Conservation (phyloP, 1,140 invertebrate genomes). For the Zaprionus ghesquierei region DNA sequence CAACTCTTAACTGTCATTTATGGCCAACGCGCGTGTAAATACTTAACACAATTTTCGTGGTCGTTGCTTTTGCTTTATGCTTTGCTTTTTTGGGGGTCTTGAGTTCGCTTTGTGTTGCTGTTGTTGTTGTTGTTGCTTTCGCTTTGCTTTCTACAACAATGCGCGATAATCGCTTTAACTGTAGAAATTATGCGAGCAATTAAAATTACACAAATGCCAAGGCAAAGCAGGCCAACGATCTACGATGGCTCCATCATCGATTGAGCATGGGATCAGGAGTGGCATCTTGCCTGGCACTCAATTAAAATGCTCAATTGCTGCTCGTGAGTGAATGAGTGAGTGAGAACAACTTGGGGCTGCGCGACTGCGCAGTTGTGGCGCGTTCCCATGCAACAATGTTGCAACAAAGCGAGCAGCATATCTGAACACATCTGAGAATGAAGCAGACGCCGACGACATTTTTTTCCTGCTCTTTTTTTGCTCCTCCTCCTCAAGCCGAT, state of each 20-base stretch:
- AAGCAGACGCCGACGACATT: slow-evolving; percentile 54
- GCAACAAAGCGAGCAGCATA: slow-evolving; percentile 51
- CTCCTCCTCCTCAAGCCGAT: slow-evolving; percentile 5
- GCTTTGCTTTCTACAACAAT: slow-evolving; percentile 68
- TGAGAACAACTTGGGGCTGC: not conserved
- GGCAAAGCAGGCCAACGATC: slow-evolving; percentile 13
- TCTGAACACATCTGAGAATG: slow-evolving; percentile 52
- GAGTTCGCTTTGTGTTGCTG: not conserved
- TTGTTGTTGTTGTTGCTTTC: slow-evolving; percentile 43
- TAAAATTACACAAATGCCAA: slow-evolving; percentile 50
- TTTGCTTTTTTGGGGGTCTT: not conserved
- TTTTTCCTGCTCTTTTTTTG: slow-evolving; percentile 26
- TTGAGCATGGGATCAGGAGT: slow-evolving; percentile 18
- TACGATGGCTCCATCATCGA: not conserved
- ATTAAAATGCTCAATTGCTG: slow-evolving; percentile 43
- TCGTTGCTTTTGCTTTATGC: slow-evolving; percentile 34
- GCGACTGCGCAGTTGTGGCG: slow-evolving; percentile 7
- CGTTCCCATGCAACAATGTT: slow-evolving; percentile 76
- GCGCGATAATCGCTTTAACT: slow-evolving; percentile 61
- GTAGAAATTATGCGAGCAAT: slow-evolving; percentile 70
- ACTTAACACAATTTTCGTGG: slow-evolving; percentile 73
- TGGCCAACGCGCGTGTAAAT: slow-evolving; percentile 73
- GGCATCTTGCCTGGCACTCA: slow-evolving; percentile 40
- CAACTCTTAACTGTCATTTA: slow-evolving; percentile 39
- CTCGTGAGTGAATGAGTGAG: slow-evolving; percentile 16